Percentiles rank a stretch among this genome's conserved stretches.
These are phyloP conservation scores for Tetragonisca angustula DNA, from an alignment of 2,888 invertebrate species.

Conservation along the genomic window DNA sequence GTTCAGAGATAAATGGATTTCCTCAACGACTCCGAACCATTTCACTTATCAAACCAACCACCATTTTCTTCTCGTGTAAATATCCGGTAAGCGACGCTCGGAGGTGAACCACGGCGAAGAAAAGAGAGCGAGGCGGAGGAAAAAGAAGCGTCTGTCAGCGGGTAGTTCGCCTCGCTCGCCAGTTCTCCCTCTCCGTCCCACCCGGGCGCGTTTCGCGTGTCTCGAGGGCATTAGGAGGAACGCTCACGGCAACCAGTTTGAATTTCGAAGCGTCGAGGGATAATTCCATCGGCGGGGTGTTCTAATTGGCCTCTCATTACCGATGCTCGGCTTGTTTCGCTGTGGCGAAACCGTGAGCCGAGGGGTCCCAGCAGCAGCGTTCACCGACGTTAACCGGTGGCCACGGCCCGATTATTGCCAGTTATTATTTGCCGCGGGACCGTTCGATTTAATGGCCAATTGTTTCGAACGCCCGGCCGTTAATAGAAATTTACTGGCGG, in stretches of 20 bases:
- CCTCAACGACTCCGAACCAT: neutral
- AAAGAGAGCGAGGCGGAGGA: neutral
- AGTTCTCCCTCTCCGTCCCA: neutral
- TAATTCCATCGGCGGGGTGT: constrained; percentile 83
- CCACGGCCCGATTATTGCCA: constrained; percentile 80
- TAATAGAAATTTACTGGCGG: constrained; percentile 82
- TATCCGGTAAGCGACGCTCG: neutral
- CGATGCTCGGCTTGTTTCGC: constrained; percentile 82
- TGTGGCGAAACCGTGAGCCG: constrained; percentile 52
- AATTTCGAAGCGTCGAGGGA: constrained; percentile 81
- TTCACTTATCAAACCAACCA: neutral
- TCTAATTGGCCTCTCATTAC: constrained; percentile 84
- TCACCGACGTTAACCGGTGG: constrained; percentile 67
- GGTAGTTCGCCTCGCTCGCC: neutral
- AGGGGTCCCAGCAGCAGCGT: constrained; percentile 66
- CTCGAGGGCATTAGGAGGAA: constrained; percentile 75
- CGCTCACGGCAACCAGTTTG: constrained; percentile 81
- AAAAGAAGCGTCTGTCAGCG: neutral
- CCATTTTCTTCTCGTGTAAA: constrained; percentile 7
- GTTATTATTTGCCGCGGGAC: constrained; percentile 83
- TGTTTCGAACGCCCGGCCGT: constrained; percentile 81
- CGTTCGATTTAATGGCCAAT: constrained; percentile 83
- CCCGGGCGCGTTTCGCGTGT: constrained; percentile 75
- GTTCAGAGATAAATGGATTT: neutral
- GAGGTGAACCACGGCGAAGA: neutral